Evolutionary conservation across 2,113 vertebrate species (phyloP), one percentile per base, ranked within the genome.

Genomic region (Grammomys surdaster): DNA sequence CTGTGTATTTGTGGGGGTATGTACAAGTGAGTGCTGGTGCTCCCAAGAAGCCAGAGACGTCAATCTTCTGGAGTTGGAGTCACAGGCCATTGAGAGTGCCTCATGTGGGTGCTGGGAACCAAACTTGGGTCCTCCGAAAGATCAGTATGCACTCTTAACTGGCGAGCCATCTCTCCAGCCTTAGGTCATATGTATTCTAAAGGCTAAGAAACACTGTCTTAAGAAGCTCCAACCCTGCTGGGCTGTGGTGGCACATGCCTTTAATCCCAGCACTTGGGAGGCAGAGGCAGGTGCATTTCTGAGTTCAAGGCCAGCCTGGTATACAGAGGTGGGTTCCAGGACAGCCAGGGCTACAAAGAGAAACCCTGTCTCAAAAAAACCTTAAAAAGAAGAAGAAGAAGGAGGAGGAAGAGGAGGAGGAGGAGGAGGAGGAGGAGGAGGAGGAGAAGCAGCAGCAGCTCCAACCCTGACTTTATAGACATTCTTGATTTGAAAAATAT

Each of bases 401-500:
- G 40, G 2, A 40, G 40, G 40, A 40, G 40, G 40, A 40, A 2
- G 40, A 40, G 40, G 40, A 40, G 40, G 40, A 40, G 40, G 40
- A 40, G 40, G 40, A 40, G 40, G 40, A 2, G 40, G 40, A 40
- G 40, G 40, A 2, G 40, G 40, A 40, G 40, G 40, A 40, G 40
- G 40, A 40, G 40, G 40, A 40, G 40, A 40, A 40, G 40, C 40
- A 40, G 40, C 40, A 40, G 40, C 40, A 92, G 46, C 22, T 36
- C 72, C 48, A 88, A 58, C 40, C 1, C 40, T 46, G 43, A 20
- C 10, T n/a, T 31, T 86, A 86, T 75, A 90, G 78, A 96, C 65
- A 91, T n/a, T 73, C 58, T 90, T 87, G 60, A 96, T 78, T 56
- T 67, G 54, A 48, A 81, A 5, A 94, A 78, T n/a, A 69, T 54